Percentiles rank a stretch among this genome's conserved stretches.
Evolutionary conservation across 2,797 vertebrate genomes (phyloP).

Genomic region (Ctenochaetus hawaiiensis): DNA sequence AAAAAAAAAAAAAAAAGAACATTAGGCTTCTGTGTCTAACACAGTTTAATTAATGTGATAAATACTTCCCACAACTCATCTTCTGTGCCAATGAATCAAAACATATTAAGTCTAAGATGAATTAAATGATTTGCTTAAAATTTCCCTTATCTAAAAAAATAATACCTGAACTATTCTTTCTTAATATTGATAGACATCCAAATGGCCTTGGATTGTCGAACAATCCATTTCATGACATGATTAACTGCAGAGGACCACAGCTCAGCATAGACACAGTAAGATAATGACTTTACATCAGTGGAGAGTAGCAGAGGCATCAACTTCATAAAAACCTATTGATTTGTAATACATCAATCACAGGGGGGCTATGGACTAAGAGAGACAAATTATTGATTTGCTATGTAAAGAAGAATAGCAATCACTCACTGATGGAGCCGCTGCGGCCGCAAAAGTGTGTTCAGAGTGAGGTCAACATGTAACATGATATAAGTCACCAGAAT

Average conservation of each 20-base stretch:
- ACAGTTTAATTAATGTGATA: neutral
- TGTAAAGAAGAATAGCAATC: slow-evolving; percentile 16
- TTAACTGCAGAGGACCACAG: slow-evolving; percentile 24
- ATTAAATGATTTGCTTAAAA: neutral
- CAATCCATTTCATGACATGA: slow-evolving; percentile 13
- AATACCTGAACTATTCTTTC: neutral
- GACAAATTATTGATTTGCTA: slow-evolving; percentile 59
- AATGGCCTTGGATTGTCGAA: neutral
- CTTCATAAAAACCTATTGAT: slow-evolving; percentile 53
- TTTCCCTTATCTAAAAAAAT: neutral
- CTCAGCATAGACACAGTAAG: slow-evolving; percentile 3
- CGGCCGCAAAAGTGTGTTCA: neutral
- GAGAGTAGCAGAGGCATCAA: slow-evolving; percentile 28
- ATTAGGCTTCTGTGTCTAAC: neutral
- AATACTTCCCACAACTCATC: neutral
- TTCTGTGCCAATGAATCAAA: neutral
- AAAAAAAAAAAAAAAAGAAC: neutral
- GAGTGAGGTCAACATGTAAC: slow-evolving; percentile 37
- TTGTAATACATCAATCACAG: slow-evolving; percentile 52
- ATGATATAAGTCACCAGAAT: slow-evolving; percentile 13
- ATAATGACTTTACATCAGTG: neutral
- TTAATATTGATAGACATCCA: neutral
- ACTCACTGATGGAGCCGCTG: neutral
- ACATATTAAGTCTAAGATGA: neutral
- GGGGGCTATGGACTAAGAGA: slow-evolving; percentile 25